Base-by-base conservation (phyloP, 2,113 vertebrate species). In the Oryzias curvinotus region DNA sequence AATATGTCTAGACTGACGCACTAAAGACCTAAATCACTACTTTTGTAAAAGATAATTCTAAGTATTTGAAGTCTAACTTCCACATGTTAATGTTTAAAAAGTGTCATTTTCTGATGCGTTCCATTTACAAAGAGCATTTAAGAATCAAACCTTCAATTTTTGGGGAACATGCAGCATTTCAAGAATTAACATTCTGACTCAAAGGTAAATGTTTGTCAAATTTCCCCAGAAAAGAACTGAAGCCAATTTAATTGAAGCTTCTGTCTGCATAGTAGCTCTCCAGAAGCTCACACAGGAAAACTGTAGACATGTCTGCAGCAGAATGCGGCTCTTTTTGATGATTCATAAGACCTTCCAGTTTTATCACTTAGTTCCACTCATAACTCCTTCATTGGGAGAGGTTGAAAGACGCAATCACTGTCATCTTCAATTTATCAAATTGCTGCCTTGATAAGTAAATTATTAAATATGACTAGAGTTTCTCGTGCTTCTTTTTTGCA, bases 361-460 rank as follows among this genome's bases (percentile, higher is more conserved):
- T 49, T 51, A 14, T 16, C 17, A 28, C 25, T 2, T 14, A 53
- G 36, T 30, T 26, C 25, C 52, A 53, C 26, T 18, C 52, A 36
- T 16, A 4, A n/a, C 28, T n/a, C 17, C 50, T 26, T 26, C 14
- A 17, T 28, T 14, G 15, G 25, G 17, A 10, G 12, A 10, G 15
- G 52, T 3, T 18, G 52, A 28, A 36, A 15, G 3, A 30, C 5
- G n/a, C n/a, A 5, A 17, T 28, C 17, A 17, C 23, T 52, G 25
- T 26, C 25, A 16, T 52, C 51, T 16, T 52, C 51, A 54, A 52
- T 36, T n/a, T n/a, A 17, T 54, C 52, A 13, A 28, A 36, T 54
- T 36, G 36, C 36, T 36, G 36, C 36, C 8, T 8, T 36, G 36
- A 36, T 36, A 12, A 36, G 36, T 36, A 10, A 36, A 36, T 36